These are phyloP conservation scores for Teleopsis dalmanni DNA, from an alignment of 1,140 invertebrate species.

Conservation along the genomic window DNA sequence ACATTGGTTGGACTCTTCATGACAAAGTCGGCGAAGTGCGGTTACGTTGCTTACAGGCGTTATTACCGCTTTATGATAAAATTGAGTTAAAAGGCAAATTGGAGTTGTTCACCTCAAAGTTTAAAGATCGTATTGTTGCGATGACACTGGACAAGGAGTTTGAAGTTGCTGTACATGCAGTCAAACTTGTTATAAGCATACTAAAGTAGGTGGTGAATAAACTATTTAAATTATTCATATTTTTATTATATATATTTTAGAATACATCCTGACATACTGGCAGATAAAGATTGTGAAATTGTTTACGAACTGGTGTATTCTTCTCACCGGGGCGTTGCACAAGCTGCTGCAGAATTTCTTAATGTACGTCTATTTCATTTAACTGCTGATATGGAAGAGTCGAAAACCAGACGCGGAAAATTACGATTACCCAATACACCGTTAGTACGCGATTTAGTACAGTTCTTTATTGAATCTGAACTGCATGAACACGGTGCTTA, in stretches of 20 bases:
- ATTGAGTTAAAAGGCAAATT: conserved; percentile 92
- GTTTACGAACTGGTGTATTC: conserved; percentile 99
- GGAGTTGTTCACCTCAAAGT: conserved; percentile 97
- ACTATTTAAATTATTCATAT: background rate
- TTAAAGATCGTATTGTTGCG: conserved; percentile 97
- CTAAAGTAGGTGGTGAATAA: conserved; percentile 64
- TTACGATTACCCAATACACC: conserved; percentile 85
- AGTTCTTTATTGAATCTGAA: conserved; percentile 99
- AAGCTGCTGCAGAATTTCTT: conserved; percentile 96
- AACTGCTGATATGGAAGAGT: conserved; percentile 59
- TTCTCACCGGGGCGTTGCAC: conserved; percentile 85
- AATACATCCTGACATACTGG: conserved; percentile 88
- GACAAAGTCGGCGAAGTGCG: conserved; percentile 67
- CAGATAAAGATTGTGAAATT: conserved; percentile 97
- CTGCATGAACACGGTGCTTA: conserved; percentile 94
- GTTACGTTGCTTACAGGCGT: conserved; percentile 72
- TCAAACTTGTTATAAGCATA: conserved; percentile 90
- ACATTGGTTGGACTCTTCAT: conserved; percentile 94
- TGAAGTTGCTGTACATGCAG: conserved; percentile 96
- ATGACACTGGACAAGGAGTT: conserved; percentile 99
- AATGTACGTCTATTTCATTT: conserved; percentile 89
- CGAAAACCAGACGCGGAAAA: conserved; percentile 81
- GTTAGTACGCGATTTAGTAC: conserved; percentile 90
- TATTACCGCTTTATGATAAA: conserved; percentile 92
- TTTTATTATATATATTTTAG: conserved; percentile 44